Percentiles rank a stretch among this genome's conserved stretches.
Evolutionary conservation across 1,140 invertebrate genomes (phyloP).

Genomic region (Cotesia glomerata): DNA sequence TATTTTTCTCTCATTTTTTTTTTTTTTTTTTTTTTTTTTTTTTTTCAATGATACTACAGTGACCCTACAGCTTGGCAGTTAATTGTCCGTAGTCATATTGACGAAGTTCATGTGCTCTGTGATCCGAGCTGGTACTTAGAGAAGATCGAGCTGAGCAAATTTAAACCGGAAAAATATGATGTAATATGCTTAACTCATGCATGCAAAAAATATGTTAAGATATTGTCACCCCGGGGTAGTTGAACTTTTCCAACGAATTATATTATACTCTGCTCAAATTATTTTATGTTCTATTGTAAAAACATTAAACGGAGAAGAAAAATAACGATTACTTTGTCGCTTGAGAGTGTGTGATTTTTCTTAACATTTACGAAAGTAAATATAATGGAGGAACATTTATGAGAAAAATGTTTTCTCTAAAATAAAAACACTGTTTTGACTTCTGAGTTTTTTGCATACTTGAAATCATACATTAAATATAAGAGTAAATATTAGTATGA

Average conservation of each 20-base stretch:
- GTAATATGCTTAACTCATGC: background rate
- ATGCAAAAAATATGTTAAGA: background rate
- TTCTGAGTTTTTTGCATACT: background rate
- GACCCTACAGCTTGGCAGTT: background rate
- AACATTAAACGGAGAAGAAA: too few species aligned
- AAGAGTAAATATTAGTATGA: background rate
- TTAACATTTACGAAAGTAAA: too few species aligned
- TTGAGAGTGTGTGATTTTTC: too few species aligned
- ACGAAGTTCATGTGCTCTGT: background rate
- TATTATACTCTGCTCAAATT: background rate
- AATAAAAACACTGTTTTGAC: background rate
- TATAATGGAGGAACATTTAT: too few species aligned
- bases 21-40: background rate
- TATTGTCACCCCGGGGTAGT: background rate
- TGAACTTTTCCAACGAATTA: background rate
- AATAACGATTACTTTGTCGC: too few species aligned
- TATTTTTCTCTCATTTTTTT: background rate
- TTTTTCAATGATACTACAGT: background rate
- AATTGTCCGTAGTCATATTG: slow-evolving; percentile 2
- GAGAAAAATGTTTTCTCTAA: too few species aligned
- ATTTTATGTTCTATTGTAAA: too few species aligned
- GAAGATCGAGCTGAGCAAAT: slow-evolving; percentile 2
- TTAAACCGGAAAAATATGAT: background rate
- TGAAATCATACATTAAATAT: background rate
- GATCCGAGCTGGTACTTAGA: background rate